Evolutionary conservation across 2,113 vertebrate genomes (phyloP).

Genomic region (Reinhardtius hippoglossoides): DNA sequence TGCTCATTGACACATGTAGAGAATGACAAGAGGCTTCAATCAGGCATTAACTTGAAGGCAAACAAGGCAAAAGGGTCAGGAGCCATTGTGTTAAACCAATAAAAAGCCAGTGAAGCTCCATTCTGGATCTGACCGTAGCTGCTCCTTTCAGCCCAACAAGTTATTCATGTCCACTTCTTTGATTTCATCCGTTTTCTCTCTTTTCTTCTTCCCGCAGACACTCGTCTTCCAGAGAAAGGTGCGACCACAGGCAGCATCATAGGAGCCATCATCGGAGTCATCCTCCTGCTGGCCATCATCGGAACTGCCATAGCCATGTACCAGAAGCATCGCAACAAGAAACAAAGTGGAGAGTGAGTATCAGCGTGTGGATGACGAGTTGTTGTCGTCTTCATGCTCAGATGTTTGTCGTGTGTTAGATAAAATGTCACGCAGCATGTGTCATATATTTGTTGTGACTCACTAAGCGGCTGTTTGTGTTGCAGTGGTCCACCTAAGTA

Average conservation of each 20-base stretch:
- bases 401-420: conserved; percentile 1
- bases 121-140: not conserved
- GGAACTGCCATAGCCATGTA: conserved; percentile 82
- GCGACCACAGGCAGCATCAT: conserved; percentile 86
- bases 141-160: not conserved
- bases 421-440: not conserved
- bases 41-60: not conserved
- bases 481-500: conserved; percentile 87
- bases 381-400: not conserved
- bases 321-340: conserved; percentile 79
- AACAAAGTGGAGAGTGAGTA: conserved; percentile 82
- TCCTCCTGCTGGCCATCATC: conserved; percentile 84
- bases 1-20: not conserved
- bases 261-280: conserved; percentile 85
- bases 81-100: not conserved
- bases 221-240: conserved; percentile 70
- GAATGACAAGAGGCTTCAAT: not conserved
- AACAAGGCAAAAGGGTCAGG: not conserved
- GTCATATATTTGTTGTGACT: conserved; percentile 2
- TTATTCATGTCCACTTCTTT: not conserved
- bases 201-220: conserved; percentile 62
- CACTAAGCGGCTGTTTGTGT: conserved; percentile 30
- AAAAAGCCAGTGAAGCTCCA: not conserved
- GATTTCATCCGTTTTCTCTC: not conserved
- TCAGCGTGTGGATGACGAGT: not conserved